Percentiles rank a stretch among this genome's conserved stretches.
Conservation (phyloP, 2,113 vertebrate genomes). For the Dipodomys spectabilis region DNA sequence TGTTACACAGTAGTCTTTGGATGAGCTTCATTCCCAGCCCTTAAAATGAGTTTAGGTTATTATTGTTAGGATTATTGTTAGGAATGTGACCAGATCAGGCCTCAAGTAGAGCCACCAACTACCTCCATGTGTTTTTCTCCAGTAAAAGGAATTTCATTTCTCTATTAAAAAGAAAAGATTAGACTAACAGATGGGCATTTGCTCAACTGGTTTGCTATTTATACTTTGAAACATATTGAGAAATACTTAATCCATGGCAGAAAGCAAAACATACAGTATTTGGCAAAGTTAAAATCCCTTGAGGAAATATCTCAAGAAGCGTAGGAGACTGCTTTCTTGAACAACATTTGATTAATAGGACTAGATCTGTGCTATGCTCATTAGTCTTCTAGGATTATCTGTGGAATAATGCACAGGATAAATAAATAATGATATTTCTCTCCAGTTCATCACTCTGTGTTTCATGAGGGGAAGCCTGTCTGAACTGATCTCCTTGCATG, state of each 20-base stretch:
- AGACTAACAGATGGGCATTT: conserved; percentile 58
- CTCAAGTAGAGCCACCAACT: neutral
- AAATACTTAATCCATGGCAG: conserved; percentile 40
- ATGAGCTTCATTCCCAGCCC: neutral
- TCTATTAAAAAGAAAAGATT: conserved; percentile 44
- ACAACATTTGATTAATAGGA: neutral
- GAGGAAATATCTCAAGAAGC: conserved; percentile 48
- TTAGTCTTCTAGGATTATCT: neutral
- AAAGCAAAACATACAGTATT: conserved; percentile 44
- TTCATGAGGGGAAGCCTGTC: neutral
- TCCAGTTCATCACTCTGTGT: neutral
- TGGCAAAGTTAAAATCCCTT: conserved; percentile 40
- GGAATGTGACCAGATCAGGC: neutral
- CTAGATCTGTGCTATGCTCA: neutral
- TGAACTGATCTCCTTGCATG: neutral
- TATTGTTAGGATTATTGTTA: neutral
- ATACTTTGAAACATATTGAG: conserved; percentile 49
- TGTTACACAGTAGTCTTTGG: neutral
- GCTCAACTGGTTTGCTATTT: conserved; percentile 59
- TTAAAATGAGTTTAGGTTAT: neutral
- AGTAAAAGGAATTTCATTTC: conserved; percentile 20
- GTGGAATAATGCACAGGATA: neutral
- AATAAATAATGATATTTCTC: neutral
- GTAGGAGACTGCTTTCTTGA: neutral
- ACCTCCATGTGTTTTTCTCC: neutral